phyloP scores from a whole-genome alignment of 2,888 invertebrate species.

The Conomelus anceps region DNA sequence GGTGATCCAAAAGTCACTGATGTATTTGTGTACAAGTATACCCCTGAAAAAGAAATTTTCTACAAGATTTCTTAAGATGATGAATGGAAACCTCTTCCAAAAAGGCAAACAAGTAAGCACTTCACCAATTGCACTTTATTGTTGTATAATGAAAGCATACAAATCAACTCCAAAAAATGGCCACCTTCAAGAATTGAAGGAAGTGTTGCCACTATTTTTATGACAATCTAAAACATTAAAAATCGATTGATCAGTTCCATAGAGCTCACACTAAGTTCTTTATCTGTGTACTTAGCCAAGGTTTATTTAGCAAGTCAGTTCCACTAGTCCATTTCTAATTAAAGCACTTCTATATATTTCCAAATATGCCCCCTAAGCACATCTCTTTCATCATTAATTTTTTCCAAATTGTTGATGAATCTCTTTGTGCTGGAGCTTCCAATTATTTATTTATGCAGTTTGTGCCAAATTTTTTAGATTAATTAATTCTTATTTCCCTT shows the following conservation, averaged over 20 bases:
- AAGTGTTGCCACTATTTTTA: background rate
- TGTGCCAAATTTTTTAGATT: no score
- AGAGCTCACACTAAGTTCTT: background rate
- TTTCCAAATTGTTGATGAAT: no score
- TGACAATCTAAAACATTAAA: background rate
- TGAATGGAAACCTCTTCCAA: background rate
- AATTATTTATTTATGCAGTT: no score
- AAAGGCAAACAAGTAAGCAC: background rate
- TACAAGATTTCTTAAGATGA: background rate
- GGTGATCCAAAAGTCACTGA: background rate
- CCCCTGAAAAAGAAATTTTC: background rate
- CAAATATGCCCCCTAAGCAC: no score
- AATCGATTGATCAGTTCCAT: background rate
- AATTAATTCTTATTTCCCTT: no score
- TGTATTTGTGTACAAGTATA: background rate
- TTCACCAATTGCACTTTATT: background rate
- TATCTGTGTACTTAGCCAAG: background rate
- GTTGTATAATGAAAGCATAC: background rate
- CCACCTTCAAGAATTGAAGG: background rate
- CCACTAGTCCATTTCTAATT: no score
- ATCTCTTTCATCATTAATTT: no score
- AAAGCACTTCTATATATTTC: no score
- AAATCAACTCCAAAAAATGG: background rate
- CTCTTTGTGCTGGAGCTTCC: no score
- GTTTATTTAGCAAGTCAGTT: no score